phyloP scores from a whole-genome alignment of 2,888 invertebrate genomes.

The Metacarcinus magister region DNA sequence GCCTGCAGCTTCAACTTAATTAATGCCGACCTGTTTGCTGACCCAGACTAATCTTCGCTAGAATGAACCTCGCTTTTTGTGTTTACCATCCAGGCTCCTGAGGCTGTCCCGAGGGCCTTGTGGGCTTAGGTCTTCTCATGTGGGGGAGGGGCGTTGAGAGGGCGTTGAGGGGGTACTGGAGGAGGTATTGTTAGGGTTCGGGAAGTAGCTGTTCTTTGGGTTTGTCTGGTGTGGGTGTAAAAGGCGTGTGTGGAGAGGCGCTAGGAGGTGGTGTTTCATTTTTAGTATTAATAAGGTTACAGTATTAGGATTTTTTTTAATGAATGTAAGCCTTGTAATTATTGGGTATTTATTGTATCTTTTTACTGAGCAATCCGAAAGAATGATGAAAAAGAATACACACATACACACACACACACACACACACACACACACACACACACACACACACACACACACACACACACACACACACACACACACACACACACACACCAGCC shows the following conservation, averaged over 20 bases:
- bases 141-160: not conserved
- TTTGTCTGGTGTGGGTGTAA: not conserved
- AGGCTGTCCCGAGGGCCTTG: not conserved
- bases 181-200: not conserved
- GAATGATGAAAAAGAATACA: too few relatives aligned
- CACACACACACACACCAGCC: too few relatives aligned
- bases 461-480: too few relatives aligned
- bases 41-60: not conserved
- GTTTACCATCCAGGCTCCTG: not conserved
- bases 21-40: slow-evolving; percentile 21
- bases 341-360: not conserved
- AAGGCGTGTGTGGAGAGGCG: not conserved
- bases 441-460: too few relatives aligned
- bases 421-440: too few relatives aligned
- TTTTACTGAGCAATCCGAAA: not conserved
- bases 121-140: not conserved
- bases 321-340: not conserved
- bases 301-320: not conserved
- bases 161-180: not conserved
- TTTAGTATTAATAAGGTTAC: not conserved
- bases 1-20: slow-evolving; percentile 17
- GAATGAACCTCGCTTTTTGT: slow-evolving; percentile 18
- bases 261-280: not conserved
- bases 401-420: too few relatives aligned
- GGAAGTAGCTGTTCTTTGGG: not conserved